phyloP scores from a whole-genome alignment of 2,113 vertebrate species.

The Cromileptes altivelis region DNA sequence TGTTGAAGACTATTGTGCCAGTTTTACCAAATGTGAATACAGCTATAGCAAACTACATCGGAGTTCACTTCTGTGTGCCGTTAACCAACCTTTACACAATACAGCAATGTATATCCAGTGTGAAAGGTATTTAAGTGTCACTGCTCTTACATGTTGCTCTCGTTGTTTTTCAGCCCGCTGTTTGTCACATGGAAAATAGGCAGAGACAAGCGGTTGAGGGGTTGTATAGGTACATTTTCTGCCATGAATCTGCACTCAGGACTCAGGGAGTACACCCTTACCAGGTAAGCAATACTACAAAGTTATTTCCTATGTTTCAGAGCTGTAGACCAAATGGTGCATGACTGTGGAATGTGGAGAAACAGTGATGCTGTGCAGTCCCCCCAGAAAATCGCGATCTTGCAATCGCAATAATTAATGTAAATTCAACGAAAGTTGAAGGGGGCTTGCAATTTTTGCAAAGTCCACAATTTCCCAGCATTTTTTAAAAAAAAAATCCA shows the following conservation, averaged over 20 bases:
- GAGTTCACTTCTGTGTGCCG: neutral
- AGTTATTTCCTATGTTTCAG: neutral
- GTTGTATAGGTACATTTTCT: conserved; percentile 99
- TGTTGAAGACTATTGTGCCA: conserved; percentile 2
- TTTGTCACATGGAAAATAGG: conserved; percentile 99
- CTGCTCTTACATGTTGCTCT: conserved; percentile 1
- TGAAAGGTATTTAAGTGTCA: neutral
- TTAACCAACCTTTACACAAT: neutral
- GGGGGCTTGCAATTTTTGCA: no score
- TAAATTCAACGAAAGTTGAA: no score
- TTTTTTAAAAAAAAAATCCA: no score
- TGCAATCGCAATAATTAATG: no score
- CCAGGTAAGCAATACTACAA: conserved; percentile 89
- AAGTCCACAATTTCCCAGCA: no score
- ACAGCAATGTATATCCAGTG: conserved; percentile 7
- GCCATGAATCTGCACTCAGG: conserved; percentile 99
- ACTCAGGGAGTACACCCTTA: conserved; percentile 99
- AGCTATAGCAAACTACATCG: neutral
- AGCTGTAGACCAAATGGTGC: neutral
- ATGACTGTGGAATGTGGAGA: no score
- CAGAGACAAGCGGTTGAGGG: conserved; percentile 98
- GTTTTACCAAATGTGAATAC: conserved; percentile 13
- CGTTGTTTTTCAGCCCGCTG: conserved; percentile 91
- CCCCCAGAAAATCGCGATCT: no score
- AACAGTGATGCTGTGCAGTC: no score